These are phyloP conservation scores for Uloborus plumipes DNA, from an alignment of 2,888 invertebrate species.

Conservation along the genomic window DNA sequence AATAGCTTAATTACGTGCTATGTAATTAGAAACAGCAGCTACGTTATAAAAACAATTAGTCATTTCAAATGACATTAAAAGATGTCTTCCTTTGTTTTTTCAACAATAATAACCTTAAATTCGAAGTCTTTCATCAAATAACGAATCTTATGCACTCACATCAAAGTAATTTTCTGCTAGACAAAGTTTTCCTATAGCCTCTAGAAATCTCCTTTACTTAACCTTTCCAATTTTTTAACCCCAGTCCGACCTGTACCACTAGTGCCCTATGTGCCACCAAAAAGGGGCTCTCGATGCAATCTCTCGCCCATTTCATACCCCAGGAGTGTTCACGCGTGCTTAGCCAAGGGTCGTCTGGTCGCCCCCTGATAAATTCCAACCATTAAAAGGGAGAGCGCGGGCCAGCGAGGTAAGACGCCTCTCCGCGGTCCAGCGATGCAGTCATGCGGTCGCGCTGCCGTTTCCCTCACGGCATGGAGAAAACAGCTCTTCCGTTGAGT, in stretches of 20 bases:
- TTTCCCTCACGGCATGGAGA: constrained; percentile 51
- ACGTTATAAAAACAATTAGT: neutral
- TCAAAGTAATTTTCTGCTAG: too few species aligned
- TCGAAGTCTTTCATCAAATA: too few species aligned
- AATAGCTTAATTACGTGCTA: too few species aligned
- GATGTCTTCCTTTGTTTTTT: neutral
- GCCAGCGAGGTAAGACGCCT: neutral
- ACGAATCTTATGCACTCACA: too few species aligned
- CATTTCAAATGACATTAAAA: neutral
- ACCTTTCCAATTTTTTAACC: too few species aligned
- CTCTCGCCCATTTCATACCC: constrained; percentile 35
- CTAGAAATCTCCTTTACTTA: too few species aligned
- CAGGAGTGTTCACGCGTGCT: constrained; percentile 62
- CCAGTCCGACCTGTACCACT: too few species aligned
- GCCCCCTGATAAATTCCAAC: constrained; percentile 60
- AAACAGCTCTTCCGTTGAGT: constrained; percentile 60
- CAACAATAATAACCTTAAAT: too few species aligned
- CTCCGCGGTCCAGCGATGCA: constrained; percentile 55
- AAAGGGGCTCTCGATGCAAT: constrained; percentile 26
- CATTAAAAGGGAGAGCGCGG: constrained; percentile 51
- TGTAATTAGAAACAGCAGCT: too few species aligned
- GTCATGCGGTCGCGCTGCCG: constrained; percentile 53
- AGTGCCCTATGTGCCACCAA: neutral
- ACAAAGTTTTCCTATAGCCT: too few species aligned
- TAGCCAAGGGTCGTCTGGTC: constrained; percentile 42